A percentile compares a stretch with the other conserved stretches of the same genome.
These are phyloP conservation scores for Picathartes gymnocephalus DNA, from an alignment of 2,113 vertebrate genomes.

Conservation along the genomic window DNA sequence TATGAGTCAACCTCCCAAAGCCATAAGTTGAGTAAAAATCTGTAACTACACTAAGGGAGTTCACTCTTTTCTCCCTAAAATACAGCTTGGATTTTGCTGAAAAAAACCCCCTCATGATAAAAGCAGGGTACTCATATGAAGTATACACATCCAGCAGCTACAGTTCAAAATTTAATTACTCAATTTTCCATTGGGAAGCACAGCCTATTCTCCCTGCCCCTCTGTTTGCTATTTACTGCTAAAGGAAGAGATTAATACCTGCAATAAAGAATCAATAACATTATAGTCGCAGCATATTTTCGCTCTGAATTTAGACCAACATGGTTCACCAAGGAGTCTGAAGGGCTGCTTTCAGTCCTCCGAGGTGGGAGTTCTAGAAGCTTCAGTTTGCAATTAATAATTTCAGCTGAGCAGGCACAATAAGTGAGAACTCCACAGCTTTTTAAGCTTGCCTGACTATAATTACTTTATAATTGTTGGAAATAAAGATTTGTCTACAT, in stretches of 20 bases:
- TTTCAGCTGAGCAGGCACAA: slow-evolving; percentile 49
- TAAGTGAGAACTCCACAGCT: neutral
- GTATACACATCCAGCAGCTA: neutral
- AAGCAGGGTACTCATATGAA: neutral
- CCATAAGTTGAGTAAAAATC: neutral
- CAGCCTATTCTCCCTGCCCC: neutral
- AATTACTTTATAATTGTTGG: slow-evolving; percentile 52
- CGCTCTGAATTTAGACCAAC: slow-evolving; percentile 2
- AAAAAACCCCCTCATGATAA: neutral
- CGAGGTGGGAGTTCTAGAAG: neutral
- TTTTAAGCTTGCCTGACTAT: slow-evolving; percentile 4
- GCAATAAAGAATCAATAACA: slow-evolving; percentile 62
- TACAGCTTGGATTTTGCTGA: neutral
- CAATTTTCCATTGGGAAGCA: neutral
- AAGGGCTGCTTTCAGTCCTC: neutral
- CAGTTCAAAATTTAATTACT: slow-evolving; percentile 53
- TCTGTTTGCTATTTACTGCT: neutral
- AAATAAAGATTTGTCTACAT: slow-evolving; percentile 44
- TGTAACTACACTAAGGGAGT: neutral
- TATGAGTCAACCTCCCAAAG: neutral
- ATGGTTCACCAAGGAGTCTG: neutral
- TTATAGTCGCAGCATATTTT: neutral
- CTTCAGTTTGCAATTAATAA: slow-evolving; percentile 57
- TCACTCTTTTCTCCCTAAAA: neutral
- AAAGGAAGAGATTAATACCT: slow-evolving; percentile 43